Evolutionary conservation across 2,113 vertebrate species (phyloP).

Genomic region (Nematolebias whitei): DNA sequence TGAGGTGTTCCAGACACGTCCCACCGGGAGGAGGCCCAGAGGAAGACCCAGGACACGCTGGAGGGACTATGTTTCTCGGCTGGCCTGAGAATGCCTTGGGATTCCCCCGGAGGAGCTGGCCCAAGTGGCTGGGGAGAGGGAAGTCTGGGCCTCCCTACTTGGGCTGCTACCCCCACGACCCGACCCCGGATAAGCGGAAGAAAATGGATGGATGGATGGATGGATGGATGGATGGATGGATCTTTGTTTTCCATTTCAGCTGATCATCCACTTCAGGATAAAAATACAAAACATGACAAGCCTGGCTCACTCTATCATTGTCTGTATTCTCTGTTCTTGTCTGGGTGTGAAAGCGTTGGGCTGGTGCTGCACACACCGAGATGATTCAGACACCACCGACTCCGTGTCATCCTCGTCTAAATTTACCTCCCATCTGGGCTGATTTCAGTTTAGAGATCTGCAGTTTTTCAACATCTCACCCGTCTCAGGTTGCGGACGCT

Average conservation of each 20-base stretch:
- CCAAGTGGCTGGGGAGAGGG: too few relatives aligned
- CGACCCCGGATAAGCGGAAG: too few relatives aligned
- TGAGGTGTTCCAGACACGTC: too few relatives aligned
- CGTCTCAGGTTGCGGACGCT: conserved; percentile 82
- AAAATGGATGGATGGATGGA: too few relatives aligned
- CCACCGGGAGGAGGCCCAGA: too few relatives aligned
- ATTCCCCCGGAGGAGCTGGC: too few relatives aligned
- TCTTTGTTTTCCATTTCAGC: conserved; percentile 1
- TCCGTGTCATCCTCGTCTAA: conserved; percentile 54
- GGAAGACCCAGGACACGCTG: too few relatives aligned
- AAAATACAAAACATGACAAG: conserved; percentile 1
- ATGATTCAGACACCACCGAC: conserved; percentile 56
- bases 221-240: too few relatives aligned
- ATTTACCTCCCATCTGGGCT: conserved; percentile 44
- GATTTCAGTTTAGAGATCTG: conserved; percentile 5
- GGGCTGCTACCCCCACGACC: too few relatives aligned
- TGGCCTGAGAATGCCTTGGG: too few relatives aligned
- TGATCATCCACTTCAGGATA: conserved; percentile 3
- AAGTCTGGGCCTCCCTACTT: too few relatives aligned
- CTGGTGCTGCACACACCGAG: conserved; percentile 29
- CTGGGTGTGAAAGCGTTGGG: conserved; percentile 26
- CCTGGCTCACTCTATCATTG: conserved; percentile 16
- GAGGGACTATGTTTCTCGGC: too few relatives aligned
- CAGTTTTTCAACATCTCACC: conserved; percentile 73
- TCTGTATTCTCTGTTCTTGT: background rate